Evolutionary conservation across 1,140 invertebrate species (phyloP), one percentile per base, ranked within the genome.

Genomic region (Drosophila simulans): DNA sequence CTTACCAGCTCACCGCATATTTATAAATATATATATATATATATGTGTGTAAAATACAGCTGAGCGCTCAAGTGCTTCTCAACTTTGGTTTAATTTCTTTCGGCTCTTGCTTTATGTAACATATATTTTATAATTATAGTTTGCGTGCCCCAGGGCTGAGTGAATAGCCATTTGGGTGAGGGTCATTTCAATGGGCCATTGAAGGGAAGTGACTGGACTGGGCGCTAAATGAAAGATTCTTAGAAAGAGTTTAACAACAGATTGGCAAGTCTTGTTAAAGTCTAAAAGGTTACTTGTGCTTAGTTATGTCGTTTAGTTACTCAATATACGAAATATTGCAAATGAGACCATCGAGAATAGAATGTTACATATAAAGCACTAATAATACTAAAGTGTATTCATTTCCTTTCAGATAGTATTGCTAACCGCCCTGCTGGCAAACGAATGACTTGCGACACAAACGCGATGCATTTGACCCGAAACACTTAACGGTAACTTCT

Each of bases 381-480:
- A 1, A 17, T 17, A 31, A 8, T 31, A 31, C 31, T 31, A 3
- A 31, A 31, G 8, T 3, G 11, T 13, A 4, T 12, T 39, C 37
- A 4, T 13, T 13, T 39, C 13, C 4, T n/a, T 3, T 11, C 11
- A 7, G 42, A 35, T 20, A 64, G 22, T 48, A n/a, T 48, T 69
- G 63, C 49, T 69, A 70, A 70, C 22, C 20, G 53, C 54, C 25
- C n/a, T 8, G 53, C 34, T 62, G 35, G 12, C 34, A 70, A 60
- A 81, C 77, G 52, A 85, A 81, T 77, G 81, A 86, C 81, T 85
- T 85, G 77, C 75, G 73, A 81, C 82, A 81, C 82, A 81, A 86
- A 81, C 81, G 72, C 69, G 65, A 57, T 77, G 81, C 81, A 85
- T 76, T 74, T 66, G 78, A 81, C 77, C 73, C 81, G 51, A 75